phyloP scores from a whole-genome alignment of 1,140 invertebrate species.

The Pogonomyrmex californicus region DNA sequence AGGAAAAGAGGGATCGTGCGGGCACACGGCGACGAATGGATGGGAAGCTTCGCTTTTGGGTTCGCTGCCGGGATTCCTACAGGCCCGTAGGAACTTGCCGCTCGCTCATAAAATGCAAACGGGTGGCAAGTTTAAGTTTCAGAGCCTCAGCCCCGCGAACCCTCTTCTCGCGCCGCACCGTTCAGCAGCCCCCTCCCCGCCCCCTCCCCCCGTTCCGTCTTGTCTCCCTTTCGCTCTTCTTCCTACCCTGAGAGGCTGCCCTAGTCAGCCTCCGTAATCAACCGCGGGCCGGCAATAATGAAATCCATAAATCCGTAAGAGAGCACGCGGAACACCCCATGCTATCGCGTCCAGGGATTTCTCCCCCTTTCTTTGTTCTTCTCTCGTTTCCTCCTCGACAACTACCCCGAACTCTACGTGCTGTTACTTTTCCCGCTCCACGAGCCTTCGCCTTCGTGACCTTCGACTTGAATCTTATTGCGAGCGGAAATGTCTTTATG shows the following conservation, averaged over 20 bases:
- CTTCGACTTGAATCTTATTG: conserved; percentile 72
- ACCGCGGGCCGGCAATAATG: conserved; percentile 82
- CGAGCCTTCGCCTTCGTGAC: not conserved
- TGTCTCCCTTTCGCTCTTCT: conserved; percentile 11
- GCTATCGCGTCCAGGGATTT: conserved; percentile 37
- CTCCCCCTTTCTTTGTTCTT: conserved; percentile 63
- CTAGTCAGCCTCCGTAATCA: conserved; percentile 73
- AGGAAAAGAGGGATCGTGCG: conserved; percentile 51
- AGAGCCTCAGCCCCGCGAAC: conserved; percentile 66
- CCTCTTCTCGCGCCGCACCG: conserved; percentile 34
- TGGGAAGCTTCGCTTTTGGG: conserved; percentile 78
- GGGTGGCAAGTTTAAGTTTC: conserved; percentile 83
- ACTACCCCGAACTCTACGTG: not conserved
- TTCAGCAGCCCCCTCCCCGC: too few relatives aligned
- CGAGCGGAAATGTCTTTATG: conserved; percentile 76
- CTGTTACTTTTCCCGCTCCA: not conserved
- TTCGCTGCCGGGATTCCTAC: conserved; percentile 74
- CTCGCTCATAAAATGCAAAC: conserved; percentile 84
- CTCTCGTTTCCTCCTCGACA: conserved; percentile 58
- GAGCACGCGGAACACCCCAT: conserved; percentile 65
- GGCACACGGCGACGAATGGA: conserved; percentile 74
- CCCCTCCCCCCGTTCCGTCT: not conserved
- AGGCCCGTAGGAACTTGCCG: conserved; percentile 70
- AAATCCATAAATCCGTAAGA: conserved; percentile 84
- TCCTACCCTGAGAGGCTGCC: conserved; percentile 44